phyloP scores from a whole-genome alignment of 1,140 invertebrate genomes.

The Pomacea maculata region DNA sequence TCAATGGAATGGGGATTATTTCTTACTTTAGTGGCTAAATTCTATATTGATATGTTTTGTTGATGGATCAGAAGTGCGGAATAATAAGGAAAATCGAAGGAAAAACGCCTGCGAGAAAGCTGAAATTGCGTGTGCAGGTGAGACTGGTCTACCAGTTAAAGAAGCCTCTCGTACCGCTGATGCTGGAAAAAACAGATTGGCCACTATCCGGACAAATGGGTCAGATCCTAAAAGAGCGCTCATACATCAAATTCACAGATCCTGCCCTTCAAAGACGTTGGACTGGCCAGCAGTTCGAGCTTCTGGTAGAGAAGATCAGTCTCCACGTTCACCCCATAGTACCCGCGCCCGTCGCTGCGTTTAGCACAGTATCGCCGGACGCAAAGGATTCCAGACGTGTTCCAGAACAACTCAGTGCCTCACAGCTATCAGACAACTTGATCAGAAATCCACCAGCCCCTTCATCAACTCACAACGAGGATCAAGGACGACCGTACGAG shows the following conservation, averaged over 20 bases:
- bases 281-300: constrained; percentile 43
- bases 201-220: constrained; percentile 63
- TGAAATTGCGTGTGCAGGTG: background rate
- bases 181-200: constrained; percentile 57
- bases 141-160: constrained; percentile 55
- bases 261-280: constrained; percentile 39
- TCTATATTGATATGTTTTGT: too few relatives aligned
- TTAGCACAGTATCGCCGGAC: too few relatives aligned
- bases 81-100: too few relatives aligned
- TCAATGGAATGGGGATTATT: too few relatives aligned
- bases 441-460: background rate
- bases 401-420: background rate
- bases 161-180: constrained; percentile 59
- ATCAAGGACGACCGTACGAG: too few relatives aligned
- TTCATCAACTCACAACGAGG: background rate
- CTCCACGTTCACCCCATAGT: constrained; percentile 25
- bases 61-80: too few relatives aligned
- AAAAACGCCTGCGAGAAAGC: too few relatives aligned
- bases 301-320: constrained; percentile 36
- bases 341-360: too few relatives aligned
- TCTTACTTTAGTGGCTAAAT: too few relatives aligned
- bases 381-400: too few relatives aligned
- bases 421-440: background rate
- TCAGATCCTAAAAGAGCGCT: constrained; percentile 55
- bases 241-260: constrained; percentile 53